Evolutionary conservation across 2,113 vertebrate species (phyloP).

Genomic region (Atractosteus spatula): DNA sequence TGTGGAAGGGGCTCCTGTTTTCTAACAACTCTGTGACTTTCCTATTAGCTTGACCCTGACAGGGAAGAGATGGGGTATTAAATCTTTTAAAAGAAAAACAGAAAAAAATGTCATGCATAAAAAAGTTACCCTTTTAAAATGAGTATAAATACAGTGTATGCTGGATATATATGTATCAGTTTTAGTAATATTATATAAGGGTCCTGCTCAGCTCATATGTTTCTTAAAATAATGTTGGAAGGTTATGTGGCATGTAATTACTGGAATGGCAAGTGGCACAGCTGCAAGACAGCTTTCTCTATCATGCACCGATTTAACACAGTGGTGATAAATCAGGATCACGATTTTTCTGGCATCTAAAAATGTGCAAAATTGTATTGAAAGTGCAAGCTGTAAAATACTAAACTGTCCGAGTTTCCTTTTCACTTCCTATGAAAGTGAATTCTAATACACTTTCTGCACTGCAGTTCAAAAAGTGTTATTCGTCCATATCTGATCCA

Average conservation of each 20-base stretch:
- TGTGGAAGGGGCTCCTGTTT: conserved; percentile 63
- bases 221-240: conserved; percentile 29
- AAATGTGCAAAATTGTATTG: conserved; percentile 17
- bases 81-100: neutral
- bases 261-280: conserved; percentile 41
- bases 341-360: conserved; percentile 21
- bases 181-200: conserved; percentile 18
- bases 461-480: neutral
- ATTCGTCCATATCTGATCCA: conserved; percentile 52
- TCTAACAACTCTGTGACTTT: conserved; percentile 55
- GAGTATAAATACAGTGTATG: neutral
- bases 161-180: neutral
- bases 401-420: conserved; percentile 4
- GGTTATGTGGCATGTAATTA: conserved; percentile 23
- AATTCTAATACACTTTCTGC: conserved; percentile 31
- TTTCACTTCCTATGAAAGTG: conserved; percentile 28
- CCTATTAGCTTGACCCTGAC: conserved; percentile 66
- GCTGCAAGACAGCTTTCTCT: conserved; percentile 31
- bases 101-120: too few relatives aligned
- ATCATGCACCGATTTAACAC: conserved; percentile 38
- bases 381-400: conserved; percentile 30
- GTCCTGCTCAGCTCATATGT: conserved; percentile 20
- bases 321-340: conserved; percentile 25
- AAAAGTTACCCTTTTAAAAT: too few relatives aligned
- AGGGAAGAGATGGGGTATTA: conserved; percentile 3